Percentiles rank a stretch among this genome's conserved stretches.
phyloP scores from a whole-genome alignment of 1,140 invertebrate species.

The Polypedilum pembai region DNA sequence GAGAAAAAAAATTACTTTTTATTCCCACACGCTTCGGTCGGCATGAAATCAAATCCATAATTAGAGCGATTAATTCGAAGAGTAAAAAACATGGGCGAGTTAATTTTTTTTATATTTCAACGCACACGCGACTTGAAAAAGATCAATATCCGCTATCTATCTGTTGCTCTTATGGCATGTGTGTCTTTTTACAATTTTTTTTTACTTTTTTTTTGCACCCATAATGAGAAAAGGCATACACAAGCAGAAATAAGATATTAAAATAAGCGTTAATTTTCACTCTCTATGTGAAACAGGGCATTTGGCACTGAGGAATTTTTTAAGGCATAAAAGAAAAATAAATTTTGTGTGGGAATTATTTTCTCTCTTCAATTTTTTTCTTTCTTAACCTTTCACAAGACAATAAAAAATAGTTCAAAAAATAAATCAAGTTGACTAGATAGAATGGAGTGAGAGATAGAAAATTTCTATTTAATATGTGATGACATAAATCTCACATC shows the following conservation, averaged over 20 bases:
- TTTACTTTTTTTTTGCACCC: not conserved
- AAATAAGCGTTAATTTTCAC: not conserved
- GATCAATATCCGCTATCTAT: slow-evolving; percentile 17
- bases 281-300: slow-evolving; percentile 16
- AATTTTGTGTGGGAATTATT: not conserved
- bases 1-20: not conserved
- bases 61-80: slow-evolving; percentile 13
- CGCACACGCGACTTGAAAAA: slow-evolving; percentile 10
- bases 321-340: not conserved
- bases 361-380: not conserved
- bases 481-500: slow-evolving; percentile 12
- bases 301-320: slow-evolving; percentile 16
- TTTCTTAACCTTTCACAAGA: not conserved
- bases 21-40: not conserved
- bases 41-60: slow-evolving; percentile 18
- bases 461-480: not conserved
- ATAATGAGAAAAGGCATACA: not conserved
- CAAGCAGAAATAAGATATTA: not conserved
- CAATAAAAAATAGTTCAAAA: slow-evolving; percentile 14
- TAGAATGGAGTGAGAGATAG: not conserved
- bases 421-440: not conserved
- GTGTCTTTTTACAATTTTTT: not conserved
- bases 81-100: slow-evolving; percentile 5
- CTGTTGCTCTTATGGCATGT: slow-evolving; percentile 3
- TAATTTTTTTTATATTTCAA: slow-evolving; percentile 1